These are phyloP conservation scores for Drosophila siamana DNA, from an alignment of 2,888 invertebrate species.

Conservation along the genomic window DNA sequence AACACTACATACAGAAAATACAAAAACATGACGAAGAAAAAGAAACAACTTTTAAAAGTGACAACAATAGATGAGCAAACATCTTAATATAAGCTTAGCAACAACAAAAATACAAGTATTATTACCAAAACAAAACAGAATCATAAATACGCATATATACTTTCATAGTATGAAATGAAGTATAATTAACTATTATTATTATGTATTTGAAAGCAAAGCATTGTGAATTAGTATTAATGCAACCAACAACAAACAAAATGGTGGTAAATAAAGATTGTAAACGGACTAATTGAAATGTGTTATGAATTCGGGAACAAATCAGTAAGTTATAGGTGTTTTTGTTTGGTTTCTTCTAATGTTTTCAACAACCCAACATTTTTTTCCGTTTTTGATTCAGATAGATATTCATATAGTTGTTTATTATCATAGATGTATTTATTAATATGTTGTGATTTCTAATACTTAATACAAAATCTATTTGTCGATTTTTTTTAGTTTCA, in stretches of 20 bases:
- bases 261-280: slow-evolving; percentile 71
- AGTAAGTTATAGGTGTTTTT: no score
- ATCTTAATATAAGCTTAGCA: slow-evolving; percentile 55
- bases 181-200: slow-evolving; percentile 76
- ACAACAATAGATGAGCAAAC: slow-evolving; percentile 30
- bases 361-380: no score
- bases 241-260: slow-evolving; percentile 64
- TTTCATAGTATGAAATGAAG: slow-evolving; percentile 66
- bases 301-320: neutral
- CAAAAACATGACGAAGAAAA: slow-evolving; percentile 30
- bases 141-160: slow-evolving; percentile 59
- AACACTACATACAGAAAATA: slow-evolving; percentile 31
- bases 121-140: slow-evolving; percentile 34
- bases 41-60: slow-evolving; percentile 37
- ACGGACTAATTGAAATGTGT: slow-evolving; percentile 42
- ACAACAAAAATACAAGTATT: slow-evolving; percentile 54
- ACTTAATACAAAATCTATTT: slow-evolving; percentile 74
- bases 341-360: no score
- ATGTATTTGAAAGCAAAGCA: slow-evolving; percentile 78
- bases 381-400: neutral
- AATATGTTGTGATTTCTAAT: slow-evolving; percentile 54
- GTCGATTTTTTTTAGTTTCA: slow-evolving; percentile 44
- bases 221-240: slow-evolving; percentile 78
- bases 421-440: slow-evolving; percentile 49
- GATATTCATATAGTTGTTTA: neutral